Base-by-base conservation (phyloP, 2,797 vertebrate genomes). In the Hippoglossus hippoglossus region DNA sequence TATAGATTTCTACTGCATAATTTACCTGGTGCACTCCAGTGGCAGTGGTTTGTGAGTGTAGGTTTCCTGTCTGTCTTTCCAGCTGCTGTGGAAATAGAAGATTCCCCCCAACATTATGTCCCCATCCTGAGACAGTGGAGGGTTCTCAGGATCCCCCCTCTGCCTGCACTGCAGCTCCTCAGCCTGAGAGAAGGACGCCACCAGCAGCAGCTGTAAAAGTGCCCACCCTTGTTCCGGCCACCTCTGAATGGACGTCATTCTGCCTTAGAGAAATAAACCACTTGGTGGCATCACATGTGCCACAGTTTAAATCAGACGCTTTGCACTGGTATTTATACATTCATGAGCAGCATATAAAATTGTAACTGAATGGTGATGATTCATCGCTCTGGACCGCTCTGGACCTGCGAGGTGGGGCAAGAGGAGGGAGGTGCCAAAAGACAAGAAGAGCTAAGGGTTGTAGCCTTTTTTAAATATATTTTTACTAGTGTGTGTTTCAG, bases 61-160 rank as follows among this genome's bases (percentile, higher is more conserved):
- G 47, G 56, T 74, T 1, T 89, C 67, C 6, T 87, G 46, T 75
- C 51, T 80, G 46, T 83, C 49, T 41, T 79, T 83, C 92, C 91
- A 94, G 75, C 82, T n/a, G 63, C 85, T 93, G 77, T 94, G 93
- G 15, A 95, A 93, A 58, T 91, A 86, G 16, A 94, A 94, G 34
- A 93, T 84, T 3, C 89, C 93, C 44, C 89, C 93, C 44, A 95
- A 19, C 36, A 90, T 78, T 31, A 94, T 89, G 62, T 93, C 89
- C 1, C 93, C 94, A 28, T 92, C 76, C 58, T 92, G 91, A 26
- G 47, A 91, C 21, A 95, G 50, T 57, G 90, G 87, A 0, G 91
- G 92, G 0, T 65, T 76, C 1, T 93, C 88, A 53, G 82, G 67
- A 2, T 88, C 62, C n/a, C n/a, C n/a, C n/a, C 67, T 87, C 34